Evolutionary conservation across 2,888 invertebrate genomes (phyloP), one percentile per base, ranked within the genome.

Genomic region (Amphipoea oculea): DNA sequence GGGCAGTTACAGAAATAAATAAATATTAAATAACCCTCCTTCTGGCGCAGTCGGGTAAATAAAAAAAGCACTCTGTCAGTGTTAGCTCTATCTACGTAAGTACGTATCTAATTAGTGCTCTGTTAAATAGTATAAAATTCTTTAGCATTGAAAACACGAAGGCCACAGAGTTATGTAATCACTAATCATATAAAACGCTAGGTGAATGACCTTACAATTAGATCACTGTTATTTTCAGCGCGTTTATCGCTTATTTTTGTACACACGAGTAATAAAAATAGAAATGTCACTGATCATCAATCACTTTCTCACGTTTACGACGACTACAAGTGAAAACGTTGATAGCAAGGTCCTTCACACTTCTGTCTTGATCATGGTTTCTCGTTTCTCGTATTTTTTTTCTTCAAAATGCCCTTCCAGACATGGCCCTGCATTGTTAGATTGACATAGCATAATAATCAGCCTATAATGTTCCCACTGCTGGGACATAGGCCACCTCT

Each of bases 241-340:
- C 9, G 40, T 36, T 82, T 73, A 86, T 76, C 76, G 66, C 76
- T 83, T 86, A 86, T 84, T 79, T 76, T 40, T 76, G 51, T 74
- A 67, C 40, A 74, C 36, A 62, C 66, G 40, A 29, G 29, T 40
- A 2, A 36, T 73, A 48, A 57, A 69, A 76, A 76, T 66, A 74
- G 69, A 68, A 54, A 36, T 73, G 45, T 63, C 45, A 68, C 48
- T 29, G 48, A 63, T 79, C 68, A 69, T 82, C 68, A 63, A 83
- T 81, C 62, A 81, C 40, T 83, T 83, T 57, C 83, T 54, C 54
- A 29, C 14, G 9, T 36, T 4, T 23, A n/a, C 11, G 23, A 40
- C 11, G 17, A 9, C 17, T 57, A 62, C 3, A 40, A 12, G 14
- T 42, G 23, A 66, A 82, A 14, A 48, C 23, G 9, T 7, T 51